Base-by-base conservation (phyloP, 2,113 vertebrate genomes). In the Gymnorhina tibicen region DNA sequence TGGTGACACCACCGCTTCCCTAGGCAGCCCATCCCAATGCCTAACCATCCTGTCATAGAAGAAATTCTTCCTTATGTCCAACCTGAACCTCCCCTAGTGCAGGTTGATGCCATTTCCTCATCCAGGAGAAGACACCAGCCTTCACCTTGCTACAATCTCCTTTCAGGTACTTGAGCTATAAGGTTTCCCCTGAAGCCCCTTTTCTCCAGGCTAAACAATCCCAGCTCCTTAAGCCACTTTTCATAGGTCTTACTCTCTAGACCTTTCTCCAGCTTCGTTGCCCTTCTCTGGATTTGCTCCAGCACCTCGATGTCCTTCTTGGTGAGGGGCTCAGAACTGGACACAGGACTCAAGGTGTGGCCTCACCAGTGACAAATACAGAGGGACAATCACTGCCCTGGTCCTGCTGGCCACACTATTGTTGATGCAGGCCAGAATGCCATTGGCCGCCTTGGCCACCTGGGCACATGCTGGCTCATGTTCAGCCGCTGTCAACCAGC, bases 51-150 rank as follows among this genome's bases (percentile, higher is more conserved):
- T 70, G 10, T 50, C 28, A n/a, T 4, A 47, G 28, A 70, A 62
- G 19, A 53, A 62, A 46, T 62, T 46, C 47, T 30, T 78, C n/a
- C 55, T 62, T 18, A 39, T 46, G 13, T 70, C 47, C 50, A 78
- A 11, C 16, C 13, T 62, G 19, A 55, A 39, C 13, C 4, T 24
- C 20, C 7, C 4, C 13, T 55, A 13, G 13, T 0, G 0, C 12
- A 69, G 19, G 39, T 30, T 46, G 56, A 62, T 20, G 23, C 9
- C 10, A 20, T 70, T 70, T 53, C 39, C 19, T 62, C 12, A 10
- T 20, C 10, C 23, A 55, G 32, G 52, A 85, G 15, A 86, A 77
- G 33, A 60, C 10, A 21, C 11, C 0, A 0, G 30, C 13, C 20
- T 13, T 7, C 32, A n/a, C 19, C 19, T 44, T 59, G 32, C 22